A percentile compares a stretch with the other conserved stretches of the same genome.
Evolutionary conservation across 1,140 invertebrate genomes (phyloP).

Genomic region (Bathynomus jamesi): DNA sequence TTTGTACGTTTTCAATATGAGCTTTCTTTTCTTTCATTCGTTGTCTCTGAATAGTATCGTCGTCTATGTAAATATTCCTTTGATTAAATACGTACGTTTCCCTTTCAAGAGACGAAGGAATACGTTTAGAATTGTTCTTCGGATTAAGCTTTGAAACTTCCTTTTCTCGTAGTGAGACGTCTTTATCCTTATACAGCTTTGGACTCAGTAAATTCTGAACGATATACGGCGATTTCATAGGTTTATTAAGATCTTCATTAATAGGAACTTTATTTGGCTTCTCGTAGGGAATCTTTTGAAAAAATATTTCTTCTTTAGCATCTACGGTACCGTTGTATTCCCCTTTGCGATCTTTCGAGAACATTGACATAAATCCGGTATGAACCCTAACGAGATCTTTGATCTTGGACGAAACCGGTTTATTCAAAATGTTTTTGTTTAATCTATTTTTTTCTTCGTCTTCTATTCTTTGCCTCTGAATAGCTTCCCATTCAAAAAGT

Average conservation of each 20-base stretch:
- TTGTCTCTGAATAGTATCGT: background rate
- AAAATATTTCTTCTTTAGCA: slow-evolving; percentile 29
- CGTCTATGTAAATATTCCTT: background rate
- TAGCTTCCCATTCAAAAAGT: slow-evolving; percentile 31
- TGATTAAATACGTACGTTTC: background rate
- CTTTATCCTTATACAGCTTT: background rate
- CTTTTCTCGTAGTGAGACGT: background rate
- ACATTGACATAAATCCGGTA: slow-evolving; percentile 30
- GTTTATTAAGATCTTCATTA: background rate
- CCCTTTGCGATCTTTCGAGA: slow-evolving; percentile 25
- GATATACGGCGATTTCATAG: slow-evolving; percentile 32
- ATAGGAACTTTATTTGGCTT: slow-evolving; percentile 3
- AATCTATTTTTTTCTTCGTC: slow-evolving; percentile 34
- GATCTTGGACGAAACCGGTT: slow-evolving; percentile 29
- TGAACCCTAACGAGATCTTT: slow-evolving; percentile 34
- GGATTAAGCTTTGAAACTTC: background rate
- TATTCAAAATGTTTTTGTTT: slow-evolving; percentile 28
- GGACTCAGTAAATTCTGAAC: slow-evolving; percentile 14
- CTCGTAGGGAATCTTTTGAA: slow-evolving; percentile 17
- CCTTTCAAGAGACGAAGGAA: background rate
- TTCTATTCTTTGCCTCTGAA: slow-evolving; percentile 30
- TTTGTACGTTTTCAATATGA: background rate
- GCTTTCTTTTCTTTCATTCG: background rate
- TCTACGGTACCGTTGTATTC: slow-evolving; percentile 33
- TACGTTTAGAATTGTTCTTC: background rate